These are phyloP conservation scores for Lasioglossum oenotherae DNA, from an alignment of 2,888 invertebrate species.

Conservation along the genomic window DNA sequence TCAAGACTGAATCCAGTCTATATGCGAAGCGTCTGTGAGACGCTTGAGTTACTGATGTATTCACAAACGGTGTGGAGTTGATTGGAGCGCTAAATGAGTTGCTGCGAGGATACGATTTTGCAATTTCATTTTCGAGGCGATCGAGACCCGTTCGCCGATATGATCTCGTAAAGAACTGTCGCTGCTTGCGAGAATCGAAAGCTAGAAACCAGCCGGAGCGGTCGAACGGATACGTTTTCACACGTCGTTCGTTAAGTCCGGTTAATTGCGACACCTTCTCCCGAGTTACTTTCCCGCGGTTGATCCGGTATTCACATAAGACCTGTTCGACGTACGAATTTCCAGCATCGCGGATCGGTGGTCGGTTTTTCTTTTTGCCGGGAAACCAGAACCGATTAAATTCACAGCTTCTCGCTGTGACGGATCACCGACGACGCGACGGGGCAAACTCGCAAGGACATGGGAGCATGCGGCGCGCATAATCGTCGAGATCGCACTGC, in stretches of 20 bases:
- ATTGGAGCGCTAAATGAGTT: conserved; percentile 8
- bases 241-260: conserved; percentile 21
- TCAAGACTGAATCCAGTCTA: neutral
- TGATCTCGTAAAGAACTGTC: conserved; percentile 29
- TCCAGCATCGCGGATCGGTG: neutral
- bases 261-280: conserved; percentile 40
- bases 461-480: neutral
- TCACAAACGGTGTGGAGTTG: neutral
- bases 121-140: conserved; percentile 35
- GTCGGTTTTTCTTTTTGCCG: neutral
- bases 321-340: conserved; percentile 21
- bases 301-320: conserved; percentile 27
- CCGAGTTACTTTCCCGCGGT: conserved; percentile 13
- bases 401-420: neutral
- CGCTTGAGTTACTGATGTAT: neutral
- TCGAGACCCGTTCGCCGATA: conserved; percentile 30
- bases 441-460: conserved; percentile 21
- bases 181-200: conserved; percentile 6
- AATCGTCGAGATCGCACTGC: neutral
- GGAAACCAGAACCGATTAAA: neutral
- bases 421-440: neutral
- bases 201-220: conserved; percentile 24
- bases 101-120: conserved; percentile 4
- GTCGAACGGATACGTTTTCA: conserved; percentile 36
- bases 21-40: neutral